phyloP scores from a whole-genome alignment of 1,140 invertebrate genomes.

The Stenopsyche tienmushanensis region DNA sequence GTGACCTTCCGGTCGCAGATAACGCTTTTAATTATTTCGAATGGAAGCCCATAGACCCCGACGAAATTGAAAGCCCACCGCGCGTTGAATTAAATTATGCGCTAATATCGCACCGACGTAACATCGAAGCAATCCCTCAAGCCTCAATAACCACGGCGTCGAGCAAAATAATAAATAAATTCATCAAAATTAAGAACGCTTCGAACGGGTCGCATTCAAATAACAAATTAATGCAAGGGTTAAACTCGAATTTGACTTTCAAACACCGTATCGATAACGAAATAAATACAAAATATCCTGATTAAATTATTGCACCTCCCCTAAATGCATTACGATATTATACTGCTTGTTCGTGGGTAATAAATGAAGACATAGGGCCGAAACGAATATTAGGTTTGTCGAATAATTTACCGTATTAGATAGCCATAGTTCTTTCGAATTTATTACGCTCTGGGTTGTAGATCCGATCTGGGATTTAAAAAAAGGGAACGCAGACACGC shows the following conservation, averaged over 20 bases:
- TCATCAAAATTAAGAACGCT: too few relatives aligned
- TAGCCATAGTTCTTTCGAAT: neutral
- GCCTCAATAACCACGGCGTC: too few relatives aligned
- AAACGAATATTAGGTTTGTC: conserved; percentile 5
- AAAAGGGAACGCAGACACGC: neutral
- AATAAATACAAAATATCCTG: too few relatives aligned
- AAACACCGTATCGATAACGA: too few relatives aligned
- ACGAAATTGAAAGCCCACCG: too few relatives aligned
- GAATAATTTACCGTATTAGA: conserved; percentile 10
- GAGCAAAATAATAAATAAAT: neutral
- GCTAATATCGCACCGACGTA: too few relatives aligned
- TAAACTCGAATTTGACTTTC: too few relatives aligned
- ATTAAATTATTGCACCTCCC: too few relatives aligned
- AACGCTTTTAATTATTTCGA: conserved; percentile 18
- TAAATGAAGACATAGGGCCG: conserved; percentile 18
- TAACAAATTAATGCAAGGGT: neutral
- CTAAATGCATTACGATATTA: neutral
- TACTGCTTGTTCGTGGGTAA: neutral
- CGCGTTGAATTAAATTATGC: too few relatives aligned
- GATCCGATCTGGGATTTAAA: neutral
- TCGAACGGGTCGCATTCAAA: neutral
- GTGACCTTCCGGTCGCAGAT: conserved; percentile 9
- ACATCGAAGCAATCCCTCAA: too few relatives aligned
- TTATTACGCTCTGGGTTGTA: neutral
- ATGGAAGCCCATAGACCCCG: neutral